These are phyloP conservation scores for Perizoma flavofasciatum DNA, from an alignment of 2,888 invertebrate species.

Conservation along the genomic window DNA sequence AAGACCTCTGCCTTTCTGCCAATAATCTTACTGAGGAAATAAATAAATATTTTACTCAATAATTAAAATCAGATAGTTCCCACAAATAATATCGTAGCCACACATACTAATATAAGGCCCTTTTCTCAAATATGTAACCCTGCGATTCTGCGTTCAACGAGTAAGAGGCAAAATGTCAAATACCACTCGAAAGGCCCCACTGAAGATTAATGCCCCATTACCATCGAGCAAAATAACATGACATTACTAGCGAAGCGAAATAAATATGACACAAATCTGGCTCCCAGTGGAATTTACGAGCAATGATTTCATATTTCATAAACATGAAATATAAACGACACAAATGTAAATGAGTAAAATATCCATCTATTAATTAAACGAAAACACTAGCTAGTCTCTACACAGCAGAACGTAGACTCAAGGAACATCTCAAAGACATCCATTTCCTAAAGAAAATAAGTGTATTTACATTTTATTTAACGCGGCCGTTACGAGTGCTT, in stretches of 20 bases:
- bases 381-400: conserved; percentile 1
- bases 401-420: conserved; percentile 11
- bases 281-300: conserved; percentile 19
- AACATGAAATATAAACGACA: too few species aligned
- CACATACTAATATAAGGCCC: conserved; percentile 9
- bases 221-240: conserved; percentile 27
- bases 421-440: conserved; percentile 16
- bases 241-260: conserved; percentile 45
- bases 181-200: conserved; percentile 48
- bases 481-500: conserved; percentile 31
- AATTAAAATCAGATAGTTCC: not conserved
- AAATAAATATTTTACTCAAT: too few species aligned
- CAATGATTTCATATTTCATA: conserved; percentile 1
- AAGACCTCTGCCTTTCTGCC: too few species aligned
- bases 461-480: conserved; percentile 43
- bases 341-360: too few species aligned
- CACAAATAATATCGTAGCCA: conserved; percentile 15
- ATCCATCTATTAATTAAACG: not conserved
- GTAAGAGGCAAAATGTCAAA: conserved; percentile 54
- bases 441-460: conserved; percentile 39
- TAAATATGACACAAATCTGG: conserved; percentile 24
- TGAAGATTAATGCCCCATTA: conserved; percentile 66
- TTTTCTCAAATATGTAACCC: conserved; percentile 39
- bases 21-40: too few species aligned
- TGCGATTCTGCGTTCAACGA: conserved; percentile 31